Base-by-base conservation (phyloP, 1,140 invertebrate genomes). In the Dufourea novaeangliae region DNA sequence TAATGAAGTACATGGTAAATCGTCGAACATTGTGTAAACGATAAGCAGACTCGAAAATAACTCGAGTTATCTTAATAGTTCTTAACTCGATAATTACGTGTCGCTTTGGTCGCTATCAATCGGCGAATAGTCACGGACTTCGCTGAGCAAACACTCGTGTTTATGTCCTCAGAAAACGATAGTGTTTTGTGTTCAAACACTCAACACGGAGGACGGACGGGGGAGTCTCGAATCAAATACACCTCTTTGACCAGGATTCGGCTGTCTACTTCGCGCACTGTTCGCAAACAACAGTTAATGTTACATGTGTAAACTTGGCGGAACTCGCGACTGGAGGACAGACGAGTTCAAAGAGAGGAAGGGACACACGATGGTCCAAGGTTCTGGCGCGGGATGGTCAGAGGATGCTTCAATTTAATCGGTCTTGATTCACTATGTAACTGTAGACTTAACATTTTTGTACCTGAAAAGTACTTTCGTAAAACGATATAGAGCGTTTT, bases 31-130 rank as follows among this genome's bases (percentile, higher is more conserved):
- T 11, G 25, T 34, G 3, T 20, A 17, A 25, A 22, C 34, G 34
- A 56, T 68, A 68, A 29, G 32, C 7, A 22, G 14, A 54, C 37
- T 63, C 12, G 54, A 68, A 54, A 54, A 54, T 39, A 68, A 68
- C 17, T 12, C n/a, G 5, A 37, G 20, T 39, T 57, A 70, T 57
- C 37, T 57, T 12, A 71, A 66, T 37, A 12, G 37, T 62, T 34
- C 32, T 61, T 37, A 37, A 37, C 34, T 61, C 34, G 59, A 34
- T 62, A 62, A 62, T 62, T 39, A 37, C 10, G n/a, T 14, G 34
- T 39, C 11, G 59, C n/a, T 57, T 1, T 1, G 10, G 11, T 25
- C n/a, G 20, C 59, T 34, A 62, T 39, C 32, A 39, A 41, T 62
- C 59, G n/a, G 34, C 8, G n/a, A 41, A 70, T 29, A 70, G 57